phyloP scores from a whole-genome alignment of 2,888 invertebrate species.

The Hofmannophila pseudospretella region DNA sequence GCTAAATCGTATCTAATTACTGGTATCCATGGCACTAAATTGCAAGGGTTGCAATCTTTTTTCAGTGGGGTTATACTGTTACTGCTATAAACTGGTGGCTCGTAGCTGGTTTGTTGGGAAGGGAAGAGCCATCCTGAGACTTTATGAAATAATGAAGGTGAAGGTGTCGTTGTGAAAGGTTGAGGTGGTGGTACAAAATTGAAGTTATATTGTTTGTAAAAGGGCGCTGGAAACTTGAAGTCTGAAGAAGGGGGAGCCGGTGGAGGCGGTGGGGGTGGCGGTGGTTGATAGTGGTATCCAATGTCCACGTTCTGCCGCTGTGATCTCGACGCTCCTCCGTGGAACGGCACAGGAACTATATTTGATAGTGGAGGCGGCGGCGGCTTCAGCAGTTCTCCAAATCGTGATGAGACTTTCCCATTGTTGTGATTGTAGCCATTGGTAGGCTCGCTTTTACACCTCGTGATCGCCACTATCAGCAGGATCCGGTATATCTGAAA shows the following conservation, averaged over 20 bases:
- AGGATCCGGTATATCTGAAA: slow-evolving; percentile 60
- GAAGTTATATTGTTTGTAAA: slow-evolving; percentile 68
- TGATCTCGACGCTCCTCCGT: slow-evolving; percentile 43
- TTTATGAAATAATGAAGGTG: slow-evolving; percentile 77
- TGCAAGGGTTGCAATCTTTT: slow-evolving; percentile 86
- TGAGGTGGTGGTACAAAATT: slow-evolving; percentile 67
- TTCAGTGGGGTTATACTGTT: slow-evolving; percentile 51
- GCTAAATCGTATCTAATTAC: slow-evolving; percentile 74
- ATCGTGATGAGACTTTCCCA: slow-evolving; percentile 44
- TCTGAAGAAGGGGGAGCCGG: slow-evolving; percentile 31
- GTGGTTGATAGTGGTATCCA: slow-evolving; percentile 50
- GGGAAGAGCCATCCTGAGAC: slow-evolving; percentile 80
- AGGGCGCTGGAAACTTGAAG: slow-evolving; percentile 66
- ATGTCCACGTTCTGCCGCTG: slow-evolving; percentile 53
- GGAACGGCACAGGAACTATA: slow-evolving; percentile 60
- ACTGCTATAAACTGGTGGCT: slow-evolving; percentile 30
- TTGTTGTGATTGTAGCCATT: slow-evolving; percentile 35
- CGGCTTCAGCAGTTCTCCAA: slow-evolving; percentile 60
- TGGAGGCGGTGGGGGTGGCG: slow-evolving; percentile 41
- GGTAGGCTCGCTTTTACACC: slow-evolving; percentile 42
- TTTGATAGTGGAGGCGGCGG: slow-evolving; percentile 60
- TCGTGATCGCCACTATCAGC: slow-evolving; percentile 40
- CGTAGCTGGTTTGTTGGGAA: slow-evolving; percentile 55
- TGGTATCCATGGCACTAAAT: slow-evolving; percentile 89
- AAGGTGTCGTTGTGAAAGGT: slow-evolving; percentile 57